These are phyloP conservation scores for Gymnocypris eckloni DNA, from an alignment of 2,797 vertebrate genomes.

Conservation along the genomic window DNA sequence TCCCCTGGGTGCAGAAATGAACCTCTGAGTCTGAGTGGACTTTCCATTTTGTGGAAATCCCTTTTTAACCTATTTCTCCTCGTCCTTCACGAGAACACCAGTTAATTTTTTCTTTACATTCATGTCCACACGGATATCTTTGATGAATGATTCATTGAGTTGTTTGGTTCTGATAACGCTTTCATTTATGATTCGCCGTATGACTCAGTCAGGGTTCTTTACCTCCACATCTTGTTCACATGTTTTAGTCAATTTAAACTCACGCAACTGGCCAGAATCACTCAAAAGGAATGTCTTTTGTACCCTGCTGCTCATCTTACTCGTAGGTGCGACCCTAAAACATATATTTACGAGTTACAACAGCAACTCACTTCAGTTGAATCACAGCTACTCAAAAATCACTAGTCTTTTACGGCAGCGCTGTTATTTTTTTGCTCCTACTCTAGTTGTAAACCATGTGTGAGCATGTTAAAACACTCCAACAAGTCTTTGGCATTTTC, in stretches of 20 bases:
- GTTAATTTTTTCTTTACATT: background rate
- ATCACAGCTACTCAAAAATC: conserved; percentile 9
- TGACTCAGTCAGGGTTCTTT: background rate
- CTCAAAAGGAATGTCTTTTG: conserved; percentile 18
- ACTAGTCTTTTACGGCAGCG: background rate
- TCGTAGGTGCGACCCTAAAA: conserved; percentile 18
- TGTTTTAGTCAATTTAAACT: conserved; percentile 31
- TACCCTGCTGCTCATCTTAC: conserved; percentile 35
- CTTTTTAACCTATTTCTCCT: conserved; percentile 54
- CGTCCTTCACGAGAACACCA: conserved; percentile 38
- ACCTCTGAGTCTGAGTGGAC: conserved; percentile 34
- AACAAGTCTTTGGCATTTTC: background rate
- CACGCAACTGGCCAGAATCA: conserved; percentile 10
- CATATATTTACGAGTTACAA: conserved; percentile 25
- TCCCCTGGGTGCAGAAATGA: conserved; percentile 44
- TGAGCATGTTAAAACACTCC: conserved; percentile 36
- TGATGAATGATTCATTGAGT: background rate
- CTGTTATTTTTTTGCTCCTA: background rate
- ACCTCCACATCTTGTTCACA: background rate
- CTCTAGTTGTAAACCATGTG: conserved; percentile 14
- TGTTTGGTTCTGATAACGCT: background rate
- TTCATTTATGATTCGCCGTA: background rate
- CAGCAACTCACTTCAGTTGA: conserved; percentile 34
- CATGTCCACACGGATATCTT: background rate
- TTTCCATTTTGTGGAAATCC: conserved; percentile 51